A percentile compares a stretch with the other conserved stretches of the same genome.
phyloP scores from a whole-genome alignment of 2,797 vertebrate species.

The Crenichthys baileyi region DNA sequence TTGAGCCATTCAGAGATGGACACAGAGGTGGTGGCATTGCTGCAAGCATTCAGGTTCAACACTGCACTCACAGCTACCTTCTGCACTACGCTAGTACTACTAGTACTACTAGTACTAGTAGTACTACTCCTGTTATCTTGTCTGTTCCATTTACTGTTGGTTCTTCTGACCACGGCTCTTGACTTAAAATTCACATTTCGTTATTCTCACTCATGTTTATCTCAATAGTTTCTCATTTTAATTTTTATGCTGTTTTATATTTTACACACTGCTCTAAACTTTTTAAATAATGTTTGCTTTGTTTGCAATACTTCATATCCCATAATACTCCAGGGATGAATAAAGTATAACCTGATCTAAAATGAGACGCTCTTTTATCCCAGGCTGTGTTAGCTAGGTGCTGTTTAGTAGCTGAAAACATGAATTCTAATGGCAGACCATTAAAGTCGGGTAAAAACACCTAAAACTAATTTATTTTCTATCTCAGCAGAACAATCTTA shows the following conservation, averaged over 20 bases:
- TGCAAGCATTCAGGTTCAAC: slow-evolving; percentile 8
- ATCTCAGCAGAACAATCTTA: neutral
- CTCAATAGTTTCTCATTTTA: neutral
- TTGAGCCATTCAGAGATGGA: neutral
- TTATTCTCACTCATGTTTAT: neutral
- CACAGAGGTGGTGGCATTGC: slow-evolving; percentile 28
- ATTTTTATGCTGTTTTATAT: neutral
- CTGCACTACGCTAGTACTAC: too few relatives aligned
- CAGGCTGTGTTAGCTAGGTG: too few relatives aligned
- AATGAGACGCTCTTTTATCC: too few relatives aligned
- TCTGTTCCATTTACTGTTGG: too few relatives aligned
- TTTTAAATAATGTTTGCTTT: neutral
- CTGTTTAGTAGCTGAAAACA: neutral
- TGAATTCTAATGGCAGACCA: neutral
- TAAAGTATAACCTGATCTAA: too few relatives aligned
- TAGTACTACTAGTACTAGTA: too few relatives aligned
- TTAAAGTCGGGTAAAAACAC: neutral
- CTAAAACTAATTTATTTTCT: neutral
- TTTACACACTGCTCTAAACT: too few relatives aligned
- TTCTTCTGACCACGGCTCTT: neutral
- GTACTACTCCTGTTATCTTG: too few relatives aligned
- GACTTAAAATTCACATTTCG: neutral
- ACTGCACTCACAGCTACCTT: neutral
- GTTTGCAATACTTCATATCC: neutral
- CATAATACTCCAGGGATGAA: neutral